phyloP scores from a whole-genome alignment of 1,140 invertebrate species.

The Heliconius congener region DNA sequence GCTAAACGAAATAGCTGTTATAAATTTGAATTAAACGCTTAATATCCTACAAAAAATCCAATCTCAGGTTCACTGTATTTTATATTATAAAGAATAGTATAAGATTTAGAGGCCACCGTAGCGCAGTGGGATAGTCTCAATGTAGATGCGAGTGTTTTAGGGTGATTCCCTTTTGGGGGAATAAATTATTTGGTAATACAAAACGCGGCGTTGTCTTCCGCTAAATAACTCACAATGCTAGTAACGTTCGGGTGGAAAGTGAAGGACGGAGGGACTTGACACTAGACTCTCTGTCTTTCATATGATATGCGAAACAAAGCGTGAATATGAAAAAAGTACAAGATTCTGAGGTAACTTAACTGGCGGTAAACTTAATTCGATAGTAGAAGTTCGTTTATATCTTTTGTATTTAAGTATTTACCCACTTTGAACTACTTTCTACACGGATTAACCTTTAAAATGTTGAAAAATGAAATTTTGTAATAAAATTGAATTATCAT shows the following conservation, averaged over 20 bases:
- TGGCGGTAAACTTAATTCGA: not conserved
- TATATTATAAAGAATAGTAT: not conserved
- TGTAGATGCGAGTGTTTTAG: too few relatives aligned
- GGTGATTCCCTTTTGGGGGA: too few relatives aligned
- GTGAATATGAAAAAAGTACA: not conserved
- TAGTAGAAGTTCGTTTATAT: not conserved
- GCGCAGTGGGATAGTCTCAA: too few relatives aligned
- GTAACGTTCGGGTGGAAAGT: too few relatives aligned
- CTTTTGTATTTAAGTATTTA: not conserved
- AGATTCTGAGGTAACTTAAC: not conserved
- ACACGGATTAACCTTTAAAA: not conserved
- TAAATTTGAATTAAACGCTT: conserved; percentile 49
- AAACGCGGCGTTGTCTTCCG: too few relatives aligned
- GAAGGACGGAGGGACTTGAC: too few relatives aligned
- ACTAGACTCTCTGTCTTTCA: too few relatives aligned
- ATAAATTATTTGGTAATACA: too few relatives aligned
- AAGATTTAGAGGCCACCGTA: not conserved
- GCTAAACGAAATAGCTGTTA: conserved; percentile 47
- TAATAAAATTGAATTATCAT: not conserved
- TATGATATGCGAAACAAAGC: not conserved
- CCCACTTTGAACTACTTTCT: not conserved
- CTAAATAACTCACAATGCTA: too few relatives aligned
- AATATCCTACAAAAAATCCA: conserved; percentile 38
- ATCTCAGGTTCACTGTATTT: conserved; percentile 13
- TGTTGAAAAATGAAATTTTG: not conserved